Conservation (phyloP, 2,113 vertebrate genomes). For the Perca fluviatilis region DNA sequence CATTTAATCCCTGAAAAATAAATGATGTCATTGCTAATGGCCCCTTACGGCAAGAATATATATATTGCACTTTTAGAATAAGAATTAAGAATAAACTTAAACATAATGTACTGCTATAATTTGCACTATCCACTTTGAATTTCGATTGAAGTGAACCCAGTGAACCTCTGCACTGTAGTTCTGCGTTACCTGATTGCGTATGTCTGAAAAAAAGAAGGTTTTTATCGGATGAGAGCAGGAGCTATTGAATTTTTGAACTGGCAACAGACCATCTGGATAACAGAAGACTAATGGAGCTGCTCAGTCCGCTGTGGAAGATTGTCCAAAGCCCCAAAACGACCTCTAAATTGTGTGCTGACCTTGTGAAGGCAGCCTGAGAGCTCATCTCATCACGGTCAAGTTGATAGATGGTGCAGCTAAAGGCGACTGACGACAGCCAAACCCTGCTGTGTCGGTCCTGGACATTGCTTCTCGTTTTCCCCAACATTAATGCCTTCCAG, state of each 20-base stretch:
- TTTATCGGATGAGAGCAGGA: slow-evolving; percentile 20
- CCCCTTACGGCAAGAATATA: neutral
- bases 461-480: neutral
- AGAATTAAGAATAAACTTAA: too few relatives aligned
- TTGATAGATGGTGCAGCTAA: slow-evolving; percentile 54
- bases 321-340: slow-evolving; percentile 51
- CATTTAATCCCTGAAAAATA: neutral
- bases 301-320: slow-evolving; percentile 49
- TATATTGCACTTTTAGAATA: neutral
- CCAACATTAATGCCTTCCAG: neutral
- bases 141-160: neutral
- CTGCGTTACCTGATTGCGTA: neutral
- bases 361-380: slow-evolving; percentile 58
- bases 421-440: slow-evolving; percentile 20
- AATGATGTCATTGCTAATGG: neutral
- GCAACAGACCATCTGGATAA: slow-evolving; percentile 30
- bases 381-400: slow-evolving; percentile 62
- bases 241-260: slow-evolving; percentile 35
- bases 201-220: neutral
- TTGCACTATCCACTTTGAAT: too few relatives aligned
- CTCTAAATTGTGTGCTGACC: slow-evolving; percentile 55
- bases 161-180: neutral
- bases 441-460: neutral
- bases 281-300: slow-evolving; percentile 46
- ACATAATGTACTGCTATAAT: too few relatives aligned